Base-by-base conservation (phyloP, 2,888 invertebrate genomes). In the Hirudinaria manillensis region DNA sequence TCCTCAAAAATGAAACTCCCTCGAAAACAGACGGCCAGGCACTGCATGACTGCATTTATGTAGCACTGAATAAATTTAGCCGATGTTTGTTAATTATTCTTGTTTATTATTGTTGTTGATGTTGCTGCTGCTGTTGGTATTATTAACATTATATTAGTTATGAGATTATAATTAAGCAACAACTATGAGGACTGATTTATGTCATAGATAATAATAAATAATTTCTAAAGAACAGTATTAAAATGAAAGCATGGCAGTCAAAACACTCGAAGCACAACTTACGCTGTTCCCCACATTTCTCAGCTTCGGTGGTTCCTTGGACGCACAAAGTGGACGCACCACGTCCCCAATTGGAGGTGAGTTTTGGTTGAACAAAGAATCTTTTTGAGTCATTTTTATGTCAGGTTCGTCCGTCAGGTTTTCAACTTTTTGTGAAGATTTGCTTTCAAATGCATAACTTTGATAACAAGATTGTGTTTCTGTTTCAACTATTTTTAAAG, bases 31-130 rank as follows among this genome's bases (percentile, higher is more conserved):
- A 29, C 61, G n/a, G 24, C 29, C 6, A 61, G 29, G 61, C 61
- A 61, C 13, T 61, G 61, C 24, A 61, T 24, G 24, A 61, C 29
- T 61, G 61, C 24, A 61, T 61, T 61, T 29, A 61, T 61, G 61
- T 61, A 61, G 29, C 61, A 61, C 61, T 61, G 61, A 61, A 61
- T 61, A 61, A 61, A 27, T 2, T 27, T 61, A 61, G 21, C 6
- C n/a, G 24, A 61, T 53, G 19, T 61, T 2, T 13, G 10, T 27
- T 27, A 61, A 61, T 61, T 27, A 61, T 27, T 61, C 3, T 24
- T 56, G 13, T 7, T 56, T 61, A 16, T 61, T 7, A 61, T 16
- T 24, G 56, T 56, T 4, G 6, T 29, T 27, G 29, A n/a, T n/a
- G 61, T 27, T 61, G 61, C 61, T 27, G 10, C 13, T 27, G 21